Base-by-base conservation (phyloP, 2,797 vertebrate genomes). In the Numenius phaeopus region DNA sequence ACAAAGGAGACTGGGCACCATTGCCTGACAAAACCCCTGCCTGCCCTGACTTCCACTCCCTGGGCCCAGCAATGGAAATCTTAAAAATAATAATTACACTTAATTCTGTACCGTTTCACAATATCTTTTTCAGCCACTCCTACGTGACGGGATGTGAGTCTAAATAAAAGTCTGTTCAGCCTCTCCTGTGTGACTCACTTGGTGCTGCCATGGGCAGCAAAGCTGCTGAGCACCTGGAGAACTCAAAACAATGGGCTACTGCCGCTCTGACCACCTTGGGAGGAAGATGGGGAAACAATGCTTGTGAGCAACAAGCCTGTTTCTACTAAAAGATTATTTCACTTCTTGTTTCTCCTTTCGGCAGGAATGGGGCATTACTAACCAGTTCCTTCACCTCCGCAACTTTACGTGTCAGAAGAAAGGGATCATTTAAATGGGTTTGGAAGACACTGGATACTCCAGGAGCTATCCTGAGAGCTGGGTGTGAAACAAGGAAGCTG, bases 161-260 rank as follows among this genome's bases (percentile, higher is more conserved):
- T 44, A 78, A 92, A 84, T 29, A 67, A 54, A 92, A 54, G 8
- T 12, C 55, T 79, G 49, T 40, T 85, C 52, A 79, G 81, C 50
- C 52, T 75, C 22, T 90, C 87, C 89, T 89, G 92, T 76, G 58
- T 96, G 86, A 91, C 81, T 96, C 83, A 94, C 61, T 80, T 2
- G 0, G 40, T 37, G 34, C 69, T 65, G 64, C 73, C 44, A 21
- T 14, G 23, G 32, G 16, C 83, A 87, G 83, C 30, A 80, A n/a
- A 80, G 64, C 65, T 89, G 61, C 61, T 69, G 72, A 58, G 46
- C 89, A 94, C 67, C 78, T 89, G 83, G 67, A 57, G n/a, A 75
- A 26, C 75, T 76, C 46, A n/a, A 61, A 92, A 82, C 86, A 95
- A 87, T 93, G 65, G 61, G 32, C 61, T 69, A 44, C 49, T 73